These are phyloP conservation scores for Scaptomyza montana DNA, from an alignment of 1,140 invertebrate genomes.

Conservation along the genomic window DNA sequence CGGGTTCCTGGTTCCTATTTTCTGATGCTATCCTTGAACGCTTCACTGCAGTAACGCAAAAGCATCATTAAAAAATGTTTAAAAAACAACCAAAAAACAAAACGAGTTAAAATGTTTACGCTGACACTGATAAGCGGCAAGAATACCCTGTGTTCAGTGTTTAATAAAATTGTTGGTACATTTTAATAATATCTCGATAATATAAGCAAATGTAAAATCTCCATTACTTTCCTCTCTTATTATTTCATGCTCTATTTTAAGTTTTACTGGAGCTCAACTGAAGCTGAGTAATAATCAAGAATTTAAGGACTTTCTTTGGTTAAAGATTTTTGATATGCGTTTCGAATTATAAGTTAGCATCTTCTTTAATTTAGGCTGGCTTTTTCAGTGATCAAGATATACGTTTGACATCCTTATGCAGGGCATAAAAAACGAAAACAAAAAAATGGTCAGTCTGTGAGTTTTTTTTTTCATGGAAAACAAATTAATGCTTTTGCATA, in stretches of 20 bases:
- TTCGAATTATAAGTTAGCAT: too few species aligned
- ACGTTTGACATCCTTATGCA: neutral
- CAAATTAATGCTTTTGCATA: conserved; percentile 60
- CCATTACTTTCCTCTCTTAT: too few species aligned
- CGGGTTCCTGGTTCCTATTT: conserved; percentile 20
- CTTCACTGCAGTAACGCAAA: conserved; percentile 17
- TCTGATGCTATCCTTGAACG: conserved; percentile 20
- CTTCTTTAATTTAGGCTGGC: too few species aligned
- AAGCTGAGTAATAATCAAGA: too few species aligned
- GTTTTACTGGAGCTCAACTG: too few species aligned
- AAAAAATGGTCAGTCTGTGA: neutral
- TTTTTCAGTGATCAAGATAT: too few species aligned
- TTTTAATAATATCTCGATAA: too few species aligned
- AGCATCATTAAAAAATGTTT: conserved; percentile 37
- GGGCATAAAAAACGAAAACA: neutral
- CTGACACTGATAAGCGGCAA: neutral
- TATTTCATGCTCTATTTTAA: too few species aligned
- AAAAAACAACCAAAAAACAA: conserved; percentile 8
- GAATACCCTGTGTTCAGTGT: neutral
- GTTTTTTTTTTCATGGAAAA: conserved; percentile 31
- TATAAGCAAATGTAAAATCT: too few species aligned
- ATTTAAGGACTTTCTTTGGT: too few species aligned
- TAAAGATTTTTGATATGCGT: too few species aligned
- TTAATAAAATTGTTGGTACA: too few species aligned
- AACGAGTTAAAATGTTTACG: conserved; percentile 1